Percentiles rank a stretch among this genome's conserved stretches.
Evolutionary conservation across 37 sponge, comb jelly and placozoan species (phyloP).

Genomic region (Crambe crambe): DNA sequence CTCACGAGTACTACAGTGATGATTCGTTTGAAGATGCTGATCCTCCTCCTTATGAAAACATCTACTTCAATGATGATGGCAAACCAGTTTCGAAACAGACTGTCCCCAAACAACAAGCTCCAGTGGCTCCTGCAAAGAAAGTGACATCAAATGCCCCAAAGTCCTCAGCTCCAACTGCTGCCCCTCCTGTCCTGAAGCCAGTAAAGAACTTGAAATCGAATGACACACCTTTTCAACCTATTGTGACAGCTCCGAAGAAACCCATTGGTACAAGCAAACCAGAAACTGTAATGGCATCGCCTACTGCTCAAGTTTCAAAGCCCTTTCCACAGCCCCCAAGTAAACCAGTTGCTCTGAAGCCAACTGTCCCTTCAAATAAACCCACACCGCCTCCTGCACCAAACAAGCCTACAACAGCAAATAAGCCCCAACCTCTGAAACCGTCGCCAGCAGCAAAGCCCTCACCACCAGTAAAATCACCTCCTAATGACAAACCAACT

Average conservation of each 20-base stretch:
- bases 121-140: neutral
- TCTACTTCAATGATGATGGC: neutral
- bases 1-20: neutral
- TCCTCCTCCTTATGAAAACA: constrained; percentile 2
- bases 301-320: neutral
- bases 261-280: neutral
- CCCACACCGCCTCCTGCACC: neutral
- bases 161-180: neutral
- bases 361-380: neutral
- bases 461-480: neutral
- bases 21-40: neutral
- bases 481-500: no score
- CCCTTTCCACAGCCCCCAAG: neutral
- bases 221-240: neutral
- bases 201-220: neutral
- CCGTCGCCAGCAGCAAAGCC: neutral
- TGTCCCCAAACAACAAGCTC: neutral
- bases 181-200: neutral
- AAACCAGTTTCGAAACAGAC: no score
- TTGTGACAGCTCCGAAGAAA: neutral
- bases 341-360: neutral
- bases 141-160: neutral
- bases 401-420: neutral
- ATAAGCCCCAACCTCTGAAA: neutral
- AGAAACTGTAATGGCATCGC: neutral